Conservation (phyloP, 2,888 invertebrate species). For the Oligia fasciuncula region DNA sequence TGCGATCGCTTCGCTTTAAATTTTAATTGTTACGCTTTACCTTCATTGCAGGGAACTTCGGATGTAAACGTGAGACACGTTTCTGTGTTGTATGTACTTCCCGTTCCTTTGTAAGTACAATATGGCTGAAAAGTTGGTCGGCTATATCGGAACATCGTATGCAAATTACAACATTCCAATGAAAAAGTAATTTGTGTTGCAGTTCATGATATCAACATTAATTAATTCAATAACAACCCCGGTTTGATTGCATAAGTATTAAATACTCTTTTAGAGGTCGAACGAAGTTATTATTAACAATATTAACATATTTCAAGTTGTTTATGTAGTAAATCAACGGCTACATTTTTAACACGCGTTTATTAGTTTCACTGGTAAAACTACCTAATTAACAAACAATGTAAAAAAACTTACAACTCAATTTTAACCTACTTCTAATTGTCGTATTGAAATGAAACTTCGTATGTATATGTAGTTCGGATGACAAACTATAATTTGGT, state of each 20-base stretch:
- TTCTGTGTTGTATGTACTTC: constrained; percentile 16
- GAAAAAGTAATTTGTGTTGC: constrained; percentile 33
- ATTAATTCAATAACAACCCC: constrained; percentile 23
- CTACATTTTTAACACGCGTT: not conserved
- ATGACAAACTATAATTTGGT: not conserved
- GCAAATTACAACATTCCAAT: constrained; percentile 35
- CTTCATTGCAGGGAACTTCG: constrained; percentile 20
- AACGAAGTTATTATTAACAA: constrained; percentile 17
- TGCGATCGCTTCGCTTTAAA: constrained; percentile 21
- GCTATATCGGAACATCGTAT: constrained; percentile 20
- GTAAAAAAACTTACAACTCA: not conserved
- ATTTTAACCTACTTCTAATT: not conserved
- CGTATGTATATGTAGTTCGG: not conserved
- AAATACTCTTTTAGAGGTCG: constrained; percentile 14
- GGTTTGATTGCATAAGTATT: constrained; percentile 21
- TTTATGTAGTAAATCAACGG: not conserved
- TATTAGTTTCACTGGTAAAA: not conserved
- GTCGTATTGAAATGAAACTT: not conserved
- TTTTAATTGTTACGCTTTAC: constrained; percentile 49
- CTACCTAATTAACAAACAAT: not conserved
- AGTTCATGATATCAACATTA: constrained; percentile 20
- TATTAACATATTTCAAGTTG: not conserved
- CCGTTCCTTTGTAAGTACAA: constrained; percentile 9
- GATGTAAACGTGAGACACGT: constrained; percentile 43
- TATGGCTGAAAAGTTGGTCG: not conserved